A percentile compares a stretch with the other conserved stretches of the same genome.
phyloP scores from a whole-genome alignment of 2,113 vertebrate species.

The Chinchilla lanigera region DNA sequence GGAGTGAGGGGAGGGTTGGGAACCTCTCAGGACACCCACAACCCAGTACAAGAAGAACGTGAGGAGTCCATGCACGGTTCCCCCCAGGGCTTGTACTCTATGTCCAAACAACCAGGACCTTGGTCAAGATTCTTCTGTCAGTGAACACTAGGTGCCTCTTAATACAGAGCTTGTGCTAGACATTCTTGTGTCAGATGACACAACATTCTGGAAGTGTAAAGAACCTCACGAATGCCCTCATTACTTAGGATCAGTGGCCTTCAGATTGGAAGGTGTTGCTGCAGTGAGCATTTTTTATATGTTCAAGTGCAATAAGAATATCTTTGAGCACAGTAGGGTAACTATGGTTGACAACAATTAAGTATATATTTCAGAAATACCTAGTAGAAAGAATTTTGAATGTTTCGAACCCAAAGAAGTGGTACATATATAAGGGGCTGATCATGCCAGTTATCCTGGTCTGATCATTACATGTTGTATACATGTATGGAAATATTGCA shows the following conservation, averaged over 20 bases:
- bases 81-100: background rate
- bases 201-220: background rate
- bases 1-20: background rate
- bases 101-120: slow-evolving; percentile 6
- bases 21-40: accelerated
- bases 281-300: background rate
- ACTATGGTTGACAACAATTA: background rate
- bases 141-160: background rate
- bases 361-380: background rate
- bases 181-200: background rate
- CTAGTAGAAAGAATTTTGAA: background rate
- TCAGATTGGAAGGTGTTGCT: background rate
- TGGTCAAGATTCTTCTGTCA: slow-evolving; percentile 11
- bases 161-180: background rate
- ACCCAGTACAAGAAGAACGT: background rate
- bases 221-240: background rate
- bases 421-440: background rate
- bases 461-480: background rate
- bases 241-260: slow-evolving; percentile 32
- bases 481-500: background rate
- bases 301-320: slow-evolving; percentile 4
- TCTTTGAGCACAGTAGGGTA: background rate
- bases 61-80: no score
- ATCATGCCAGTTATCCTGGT: background rate
- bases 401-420: background rate